Base-by-base conservation (phyloP, 2,113 vertebrate species). In the Pogona vitticeps region DNA sequence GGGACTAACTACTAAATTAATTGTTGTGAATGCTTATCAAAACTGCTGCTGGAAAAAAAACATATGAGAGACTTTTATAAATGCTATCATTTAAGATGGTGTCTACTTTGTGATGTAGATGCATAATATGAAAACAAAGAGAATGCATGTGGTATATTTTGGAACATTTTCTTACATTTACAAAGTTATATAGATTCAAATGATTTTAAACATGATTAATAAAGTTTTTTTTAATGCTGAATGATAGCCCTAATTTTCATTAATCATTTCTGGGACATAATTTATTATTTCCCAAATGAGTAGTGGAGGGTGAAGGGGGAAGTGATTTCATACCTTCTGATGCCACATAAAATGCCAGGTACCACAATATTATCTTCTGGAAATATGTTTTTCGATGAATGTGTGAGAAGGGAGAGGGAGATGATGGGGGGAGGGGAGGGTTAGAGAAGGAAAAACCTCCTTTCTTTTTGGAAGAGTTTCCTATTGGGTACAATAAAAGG, bases 381-480 rank as follows among this genome's bases (percentile, higher is more conserved):
- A 33, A 12, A 91, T 42, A 1, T 0, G 73, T 26, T 0, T 85
- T 38, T n/a, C n/a, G n/a, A 52, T 52, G 46, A 52, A 52, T 52
- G 46, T 52, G 5, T 52, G 46, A 52, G 5, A n/a, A n/a, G n/a
- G n/a, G 46, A 52, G 46, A 52, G 10, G 10, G 46, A 6, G 46
- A 52, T 52, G 46, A 52, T 52, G 46, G 5, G 10, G 5, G 46
- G 61, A 59, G 20, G 21, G 18, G 14, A 20, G 61, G 65, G 28
- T 28, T 12, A 31, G 4, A n/a, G 21, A 9, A 67, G 9, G 10
- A 68, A 68, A 68, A 1, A 26, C 65, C 85, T 87, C 15, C 81
- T 31, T 72, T 31, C 20, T 71, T 85, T 88, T 65, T 91, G 82
- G 87, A 89, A 82, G 83, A 8, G 6, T 83, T 85, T 86, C 72